Conservation (phyloP, 2,888 invertebrate genomes). For the Orthosia cruda region DNA sequence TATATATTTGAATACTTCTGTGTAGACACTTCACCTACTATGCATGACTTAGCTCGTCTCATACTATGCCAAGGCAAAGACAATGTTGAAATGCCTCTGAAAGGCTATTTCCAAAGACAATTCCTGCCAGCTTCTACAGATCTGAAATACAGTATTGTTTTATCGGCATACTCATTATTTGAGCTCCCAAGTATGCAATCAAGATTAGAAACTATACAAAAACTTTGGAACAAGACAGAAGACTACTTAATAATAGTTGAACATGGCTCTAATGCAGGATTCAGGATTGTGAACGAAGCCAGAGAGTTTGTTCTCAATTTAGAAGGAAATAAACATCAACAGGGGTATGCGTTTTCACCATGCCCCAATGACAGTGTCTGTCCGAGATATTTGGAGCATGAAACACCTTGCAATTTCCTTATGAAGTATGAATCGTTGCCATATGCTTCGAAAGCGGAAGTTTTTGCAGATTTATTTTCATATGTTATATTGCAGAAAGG, state of each 20-base stretch:
- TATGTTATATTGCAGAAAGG: constrained; percentile 97
- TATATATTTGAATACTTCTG: constrained; percentile 96
- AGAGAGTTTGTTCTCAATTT: constrained; percentile 95
- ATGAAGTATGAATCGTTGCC: constrained; percentile 92
- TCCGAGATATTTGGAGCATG: constrained; percentile 93
- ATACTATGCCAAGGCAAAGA: constrained; percentile 94
- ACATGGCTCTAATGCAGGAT: constrained; percentile 96
- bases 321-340: constrained; percentile 72
- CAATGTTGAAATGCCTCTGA: constrained; percentile 91
- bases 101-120: constrained; percentile 94
- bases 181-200: constrained; percentile 94
- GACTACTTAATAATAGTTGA: constrained; percentile 96
- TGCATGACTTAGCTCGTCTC: constrained; percentile 96
- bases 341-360: constrained; percentile 95
- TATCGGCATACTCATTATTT: constrained; percentile 95
- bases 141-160: constrained; percentile 95
- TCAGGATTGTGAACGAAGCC: constrained; percentile 96
- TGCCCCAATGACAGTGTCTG: constrained; percentile 97
- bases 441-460: constrained; percentile 84
- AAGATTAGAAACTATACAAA: constrained; percentile 94
- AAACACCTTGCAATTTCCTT: constrained; percentile 96
- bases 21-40: constrained; percentile 95
- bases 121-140: constrained; percentile 94
- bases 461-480: constrained; percentile 93
- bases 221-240: constrained; percentile 97